Percentiles rank a stretch among this genome's conserved stretches.
These are phyloP conservation scores for Collichthys lucidus DNA, from an alignment of 2,113 vertebrate genomes.

Conservation along the genomic window DNA sequence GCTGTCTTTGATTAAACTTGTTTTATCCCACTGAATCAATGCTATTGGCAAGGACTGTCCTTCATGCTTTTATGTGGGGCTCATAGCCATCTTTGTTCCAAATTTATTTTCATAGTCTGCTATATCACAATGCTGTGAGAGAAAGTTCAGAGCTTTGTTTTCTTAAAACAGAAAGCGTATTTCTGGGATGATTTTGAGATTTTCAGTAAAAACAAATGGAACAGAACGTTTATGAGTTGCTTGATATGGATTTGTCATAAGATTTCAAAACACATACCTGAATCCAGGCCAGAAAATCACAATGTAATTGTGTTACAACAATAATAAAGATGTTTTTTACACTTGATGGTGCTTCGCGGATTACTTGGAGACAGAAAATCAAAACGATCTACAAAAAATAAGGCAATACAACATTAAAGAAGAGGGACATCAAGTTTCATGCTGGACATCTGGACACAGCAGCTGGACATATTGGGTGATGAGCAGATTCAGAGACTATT, in stretches of 20 bases:
- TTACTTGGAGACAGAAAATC: not conserved
- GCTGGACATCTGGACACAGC: too few relatives aligned
- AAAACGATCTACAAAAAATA: conserved; percentile 8
- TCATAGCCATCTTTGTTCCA: conserved; percentile 31
- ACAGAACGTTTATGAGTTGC: conserved; percentile 31
- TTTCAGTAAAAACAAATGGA: conserved; percentile 55
- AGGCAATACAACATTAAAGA: not conserved
- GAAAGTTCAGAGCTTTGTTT: conserved; percentile 55
- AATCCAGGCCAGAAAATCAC: conserved; percentile 40
- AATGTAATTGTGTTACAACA: conserved; percentile 25
- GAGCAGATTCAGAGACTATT: not conserved
- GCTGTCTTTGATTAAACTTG: conserved; percentile 52
- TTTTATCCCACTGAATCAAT: conserved; percentile 43
- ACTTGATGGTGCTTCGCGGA: not conserved
- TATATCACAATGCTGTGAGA: conserved; percentile 39
- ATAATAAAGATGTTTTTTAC: conserved; percentile 11
- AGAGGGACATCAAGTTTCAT: not conserved
- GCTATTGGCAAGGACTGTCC: conserved; percentile 18
- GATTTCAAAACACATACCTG: conserved; percentile 40
- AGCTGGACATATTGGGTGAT: not conserved
- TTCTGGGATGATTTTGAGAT: conserved; percentile 37
- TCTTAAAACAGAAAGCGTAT: conserved; percentile 56
- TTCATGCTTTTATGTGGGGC: conserved; percentile 29
- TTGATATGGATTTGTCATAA: conserved; percentile 51
- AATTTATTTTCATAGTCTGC: conserved; percentile 61